A percentile compares a stretch with the other conserved stretches of the same genome.
Evolutionary conservation across 2,113 vertebrate genomes (phyloP).

Genomic region (Prionailurus bengalensis): DNA sequence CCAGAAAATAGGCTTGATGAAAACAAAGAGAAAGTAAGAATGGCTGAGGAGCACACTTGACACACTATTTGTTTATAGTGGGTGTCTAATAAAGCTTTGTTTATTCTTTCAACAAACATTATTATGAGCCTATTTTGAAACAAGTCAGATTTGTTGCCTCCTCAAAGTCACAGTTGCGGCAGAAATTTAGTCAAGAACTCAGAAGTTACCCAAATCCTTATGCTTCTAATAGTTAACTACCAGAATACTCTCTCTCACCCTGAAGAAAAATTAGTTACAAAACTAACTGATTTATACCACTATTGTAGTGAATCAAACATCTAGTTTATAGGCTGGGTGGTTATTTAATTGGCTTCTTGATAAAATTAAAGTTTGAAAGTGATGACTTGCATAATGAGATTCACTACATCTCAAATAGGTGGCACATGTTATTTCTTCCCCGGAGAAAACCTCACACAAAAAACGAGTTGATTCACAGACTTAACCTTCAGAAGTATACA

Average conservation of each 20-base stretch:
- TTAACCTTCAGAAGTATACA: background rate
- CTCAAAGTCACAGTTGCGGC: background rate
- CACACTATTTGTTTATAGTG: background rate
- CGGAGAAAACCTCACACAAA: background rate
- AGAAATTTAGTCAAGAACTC: conserved; percentile 55
- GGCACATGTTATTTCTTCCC: background rate
- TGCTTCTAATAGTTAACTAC: conserved; percentile 25
- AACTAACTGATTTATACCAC: background rate
- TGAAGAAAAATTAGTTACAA: background rate
- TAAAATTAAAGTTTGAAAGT: conserved; percentile 31
- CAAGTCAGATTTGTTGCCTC: conserved; percentile 12
- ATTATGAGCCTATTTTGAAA: conserved; percentile 7
- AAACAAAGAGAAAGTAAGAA: background rate
- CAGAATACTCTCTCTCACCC: background rate
- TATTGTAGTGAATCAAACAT: conserved; percentile 24
- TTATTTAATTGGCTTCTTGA: conserved; percentile 14
- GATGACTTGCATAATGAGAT: background rate
- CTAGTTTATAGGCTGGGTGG: background rate
- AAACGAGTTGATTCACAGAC: background rate
- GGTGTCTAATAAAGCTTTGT: background rate
- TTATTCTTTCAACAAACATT: background rate
- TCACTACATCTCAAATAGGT: conserved; percentile 3
- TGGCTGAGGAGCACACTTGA: background rate
- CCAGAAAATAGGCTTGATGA: background rate
- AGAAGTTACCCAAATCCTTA: conserved; percentile 38